phyloP scores from a whole-genome alignment of 2,113 vertebrate species.

The Helogale parvula region DNA sequence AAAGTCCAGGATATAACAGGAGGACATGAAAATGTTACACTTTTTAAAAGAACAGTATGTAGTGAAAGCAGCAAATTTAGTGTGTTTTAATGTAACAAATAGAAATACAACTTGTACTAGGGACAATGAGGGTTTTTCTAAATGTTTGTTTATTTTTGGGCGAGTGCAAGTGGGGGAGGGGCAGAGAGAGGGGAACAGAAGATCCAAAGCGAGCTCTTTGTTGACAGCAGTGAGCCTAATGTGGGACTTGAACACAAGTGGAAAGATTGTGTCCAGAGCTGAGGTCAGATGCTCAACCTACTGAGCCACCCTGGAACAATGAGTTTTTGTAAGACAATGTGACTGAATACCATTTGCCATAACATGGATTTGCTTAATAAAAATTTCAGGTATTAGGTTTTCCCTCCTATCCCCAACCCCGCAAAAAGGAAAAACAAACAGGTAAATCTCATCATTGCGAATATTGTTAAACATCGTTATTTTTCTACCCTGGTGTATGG shows the following conservation, averaged over 20 bases:
- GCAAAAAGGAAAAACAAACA: neutral
- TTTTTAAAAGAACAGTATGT: neutral
- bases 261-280: too few species aligned
- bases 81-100: neutral
- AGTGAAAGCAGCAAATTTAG: conserved; percentile 1
- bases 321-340: conserved; percentile 37
- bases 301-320: neutral
- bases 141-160: too few species aligned
- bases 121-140: neutral
- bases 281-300: too few species aligned
- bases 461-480: conserved; percentile 7
- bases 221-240: too few species aligned
- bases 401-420: neutral
- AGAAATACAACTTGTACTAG: conserved; percentile 24
- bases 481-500: conserved; percentile 42
- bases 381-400: conserved; percentile 18
- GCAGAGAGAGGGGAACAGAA: too few species aligned
- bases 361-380: neutral
- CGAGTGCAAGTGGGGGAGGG: too few species aligned
- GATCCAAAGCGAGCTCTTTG: too few species aligned
- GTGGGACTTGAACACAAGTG: too few species aligned
- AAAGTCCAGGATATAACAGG: neutral
- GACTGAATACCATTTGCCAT: neutral
- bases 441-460: neutral
- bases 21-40: conserved; percentile 28